Base-by-base conservation (phyloP, 2,797 vertebrate species). In the Cynodonichthys magdalenae region DNA sequence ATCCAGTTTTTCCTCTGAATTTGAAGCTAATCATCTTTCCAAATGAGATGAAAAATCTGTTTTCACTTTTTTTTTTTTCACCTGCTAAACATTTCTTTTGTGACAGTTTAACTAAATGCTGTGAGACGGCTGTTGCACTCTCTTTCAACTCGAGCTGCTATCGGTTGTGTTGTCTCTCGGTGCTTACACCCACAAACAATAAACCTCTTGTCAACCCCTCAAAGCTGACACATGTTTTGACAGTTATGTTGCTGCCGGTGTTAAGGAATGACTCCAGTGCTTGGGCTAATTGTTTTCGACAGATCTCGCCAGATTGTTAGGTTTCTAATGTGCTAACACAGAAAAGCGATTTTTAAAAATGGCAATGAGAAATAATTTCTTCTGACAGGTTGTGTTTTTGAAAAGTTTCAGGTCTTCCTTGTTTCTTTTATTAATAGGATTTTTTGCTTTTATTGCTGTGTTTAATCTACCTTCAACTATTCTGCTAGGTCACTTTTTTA, bases 221-320 rank as follows among this genome's bases (percentile, higher is more conserved):
- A 53, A 46, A 62, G 46, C 47, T 27, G 66, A 31, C 39, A 56
- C 46, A 11, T 39, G 29, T 52, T 52, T 53, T 54, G 45, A 51
- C 46, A 61, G 58, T 42, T 61, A 49, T 69, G 31, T 68, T 5
- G 17, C 24, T 20, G 45, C 58, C 53, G 48, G 11, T 53, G 54
- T 20, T 60, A 52, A 67, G 27, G 62, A 58, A 61, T 15, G 39
- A 20, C 49, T 52, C 44, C 36, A n/a, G 15, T 15, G 39, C 4
- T 20, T 56, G 42, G 59, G 47, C 31, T 52, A 59, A 65, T 19
- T 51, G 44, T 20, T 58, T 29, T n/a, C 31, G 27, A 34, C n/a
- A 39, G 19, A 28, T 54, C 27, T 39, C 31, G 10, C 29, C 15
- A 34, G 28, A 36, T 36, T 46, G 42, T 34, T 46, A 47, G 18